A percentile compares a stretch with the other conserved stretches of the same genome.
These are phyloP conservation scores for Macaria liturata DNA, from an alignment of 2,888 invertebrate genomes.

Conservation along the genomic window DNA sequence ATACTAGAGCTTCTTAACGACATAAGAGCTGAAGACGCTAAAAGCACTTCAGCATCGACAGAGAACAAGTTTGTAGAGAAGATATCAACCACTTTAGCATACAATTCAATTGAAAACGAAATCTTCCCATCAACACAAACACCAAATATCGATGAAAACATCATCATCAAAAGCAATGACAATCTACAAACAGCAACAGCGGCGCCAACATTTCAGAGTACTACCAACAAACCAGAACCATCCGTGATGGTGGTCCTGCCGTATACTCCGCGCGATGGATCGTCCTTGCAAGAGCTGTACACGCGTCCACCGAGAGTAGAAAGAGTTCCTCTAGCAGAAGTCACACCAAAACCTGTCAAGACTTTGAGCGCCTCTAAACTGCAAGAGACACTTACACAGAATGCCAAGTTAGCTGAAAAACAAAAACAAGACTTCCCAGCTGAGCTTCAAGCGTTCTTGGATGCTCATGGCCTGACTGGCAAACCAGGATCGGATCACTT, in stretches of 20 bases:
- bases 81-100: conserved; percentile 38
- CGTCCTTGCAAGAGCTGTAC: conserved; percentile 85
- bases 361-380: conserved; percentile 44
- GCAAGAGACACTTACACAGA: conserved; percentile 49
- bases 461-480: conserved; percentile 68
- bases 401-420: conserved; percentile 48
- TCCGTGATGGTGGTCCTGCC: conserved; percentile 87
- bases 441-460: conserved; percentile 69
- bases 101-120: conserved; percentile 55
- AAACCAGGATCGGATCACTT: conserved; percentile 68
- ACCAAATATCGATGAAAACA: conserved; percentile 39
- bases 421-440: conserved; percentile 56
- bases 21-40: conserved; percentile 82
- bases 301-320: conserved; percentile 86
- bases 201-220: conserved; percentile 48
- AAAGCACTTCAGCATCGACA: conserved; percentile 49
- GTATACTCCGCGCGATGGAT: conserved; percentile 82
- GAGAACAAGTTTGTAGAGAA: conserved; percentile 42
- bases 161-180: conserved; percentile 36
- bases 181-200: conserved; percentile 36
- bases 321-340: conserved; percentile 68
- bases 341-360: conserved; percentile 54
- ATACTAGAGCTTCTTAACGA: conserved; percentile 87
- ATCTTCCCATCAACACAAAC: conserved; percentile 43
- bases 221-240: conserved; percentile 55